Evolutionary conservation across 1,140 invertebrate genomes (phyloP).

Genomic region (Drosophila fuyamai): DNA sequence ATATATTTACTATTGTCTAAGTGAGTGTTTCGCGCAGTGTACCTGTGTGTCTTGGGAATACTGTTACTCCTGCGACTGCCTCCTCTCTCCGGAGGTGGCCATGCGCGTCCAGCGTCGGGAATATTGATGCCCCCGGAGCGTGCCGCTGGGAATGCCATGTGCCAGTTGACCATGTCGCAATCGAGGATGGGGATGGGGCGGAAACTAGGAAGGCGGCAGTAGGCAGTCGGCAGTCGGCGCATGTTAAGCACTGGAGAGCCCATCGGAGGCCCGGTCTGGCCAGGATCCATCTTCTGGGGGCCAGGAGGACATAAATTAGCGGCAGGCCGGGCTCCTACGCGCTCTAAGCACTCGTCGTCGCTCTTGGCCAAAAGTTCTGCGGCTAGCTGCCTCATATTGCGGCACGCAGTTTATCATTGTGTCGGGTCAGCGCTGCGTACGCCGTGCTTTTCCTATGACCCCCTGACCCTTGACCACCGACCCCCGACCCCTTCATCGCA

Average conservation of each 20-base stretch:
- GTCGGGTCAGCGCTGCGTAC: constrained; percentile 40
- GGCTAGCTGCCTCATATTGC: constrained; percentile 51
- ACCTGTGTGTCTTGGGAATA: constrained; percentile 15
- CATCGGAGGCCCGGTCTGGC: background rate
- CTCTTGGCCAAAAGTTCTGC: constrained; percentile 53
- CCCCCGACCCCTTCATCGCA: background rate
- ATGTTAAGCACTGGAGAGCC: constrained; percentile 48
- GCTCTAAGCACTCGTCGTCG: constrained; percentile 29
- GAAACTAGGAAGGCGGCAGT: constrained; percentile 14
- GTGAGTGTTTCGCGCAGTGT: background rate
- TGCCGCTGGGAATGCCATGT: constrained; percentile 71
- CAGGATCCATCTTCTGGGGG: constrained; percentile 30
- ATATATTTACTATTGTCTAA: too few relatives aligned
- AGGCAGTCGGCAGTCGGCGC: constrained; percentile 32
- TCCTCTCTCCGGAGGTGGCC: constrained; percentile 53
- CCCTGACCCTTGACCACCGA: background rate
- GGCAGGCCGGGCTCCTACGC: constrained; percentile 40
- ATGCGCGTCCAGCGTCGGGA: constrained; percentile 63
- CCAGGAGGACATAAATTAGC: constrained; percentile 61
- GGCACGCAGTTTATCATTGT: constrained; percentile 72
- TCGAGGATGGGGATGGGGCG: background rate
- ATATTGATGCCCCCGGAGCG: constrained; percentile 70
- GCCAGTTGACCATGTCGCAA: constrained; percentile 45
- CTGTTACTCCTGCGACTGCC: constrained; percentile 11
- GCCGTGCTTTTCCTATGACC: background rate